Conservation (phyloP, 2,113 vertebrate genomes). For the Myrmecobius fasciatus region DNA sequence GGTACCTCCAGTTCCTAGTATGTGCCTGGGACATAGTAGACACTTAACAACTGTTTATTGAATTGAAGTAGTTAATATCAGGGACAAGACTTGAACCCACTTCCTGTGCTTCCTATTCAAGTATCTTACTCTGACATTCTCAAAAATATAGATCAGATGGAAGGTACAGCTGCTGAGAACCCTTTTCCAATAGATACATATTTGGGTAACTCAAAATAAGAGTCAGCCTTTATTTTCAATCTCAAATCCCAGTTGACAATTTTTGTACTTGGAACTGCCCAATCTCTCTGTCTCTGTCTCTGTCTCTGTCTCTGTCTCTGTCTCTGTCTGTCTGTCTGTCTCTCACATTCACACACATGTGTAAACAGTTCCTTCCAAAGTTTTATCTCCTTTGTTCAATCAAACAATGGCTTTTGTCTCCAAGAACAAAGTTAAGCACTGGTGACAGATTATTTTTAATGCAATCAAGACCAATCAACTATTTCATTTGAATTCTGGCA, state of each 20-base stretch:
- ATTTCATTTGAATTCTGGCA: constrained; percentile 39
- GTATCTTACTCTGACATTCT: too few species aligned
- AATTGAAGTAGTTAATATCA: not conserved
- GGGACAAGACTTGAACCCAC: not conserved
- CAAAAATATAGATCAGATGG: not conserved
- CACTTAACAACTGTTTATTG: not conserved
- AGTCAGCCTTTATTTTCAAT: not conserved
- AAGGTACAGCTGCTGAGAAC: not conserved
- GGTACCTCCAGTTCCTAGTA: not conserved
- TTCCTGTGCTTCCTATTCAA: not conserved
- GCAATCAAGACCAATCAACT: constrained; percentile 43
- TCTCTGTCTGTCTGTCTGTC: not conserved
- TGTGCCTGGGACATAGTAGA: not conserved
- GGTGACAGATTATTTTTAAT: constrained; percentile 62
- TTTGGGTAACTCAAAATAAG: not conserved
- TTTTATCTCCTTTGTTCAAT: constrained; percentile 46
- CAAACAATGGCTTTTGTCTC: constrained; percentile 61
- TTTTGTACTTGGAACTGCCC: not conserved
- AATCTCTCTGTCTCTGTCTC: not conserved
- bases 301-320: not conserved
- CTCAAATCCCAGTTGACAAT: not conserved
- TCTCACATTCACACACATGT: too few species aligned
- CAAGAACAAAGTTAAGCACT: constrained; percentile 61
- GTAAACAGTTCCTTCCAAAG: constrained; percentile 50
- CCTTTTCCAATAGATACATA: not conserved